A percentile compares a stretch with the other conserved stretches of the same genome.
Conservation (phyloP, 2,797 vertebrate species). For the Remorina albescens region DNA sequence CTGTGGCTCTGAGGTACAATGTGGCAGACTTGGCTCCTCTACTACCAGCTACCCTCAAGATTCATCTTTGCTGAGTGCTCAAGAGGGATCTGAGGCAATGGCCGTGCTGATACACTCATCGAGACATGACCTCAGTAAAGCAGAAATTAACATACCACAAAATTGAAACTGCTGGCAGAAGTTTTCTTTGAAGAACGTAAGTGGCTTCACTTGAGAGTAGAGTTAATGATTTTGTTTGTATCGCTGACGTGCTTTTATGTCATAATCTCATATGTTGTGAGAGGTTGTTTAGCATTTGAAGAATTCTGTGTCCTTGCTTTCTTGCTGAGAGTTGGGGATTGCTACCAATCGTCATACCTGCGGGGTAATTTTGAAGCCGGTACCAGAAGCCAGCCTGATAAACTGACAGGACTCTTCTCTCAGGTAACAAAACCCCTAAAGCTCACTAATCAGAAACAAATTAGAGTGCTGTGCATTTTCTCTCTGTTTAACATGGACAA, state of each 20-base stretch:
- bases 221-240: conserved; percentile 1
- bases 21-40: conserved; percentile 40
- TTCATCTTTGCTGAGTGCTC: conserved; percentile 23
- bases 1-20: conserved; percentile 34
- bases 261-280: background rate
- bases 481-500: no score
- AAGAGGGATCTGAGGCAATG: conserved; percentile 35
- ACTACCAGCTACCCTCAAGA: conserved; percentile 20
- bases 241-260: background rate
- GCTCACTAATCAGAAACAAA: background rate
- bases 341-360: background rate
- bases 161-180: background rate
- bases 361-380: background rate
- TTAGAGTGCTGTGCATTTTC: no score
- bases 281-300: background rate
- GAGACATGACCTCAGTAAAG: conserved; percentile 14
- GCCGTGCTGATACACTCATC: conserved; percentile 12
- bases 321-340: background rate
- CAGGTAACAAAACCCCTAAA: background rate
- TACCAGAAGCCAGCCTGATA: background rate
- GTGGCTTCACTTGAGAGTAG: background rate
- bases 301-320: background rate
- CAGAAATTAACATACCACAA: background rate
- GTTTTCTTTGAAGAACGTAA: background rate
- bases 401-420: background rate